Evolutionary conservation across 1,140 invertebrate genomes (phyloP).

Genomic region (Homarus americanus): DNA sequence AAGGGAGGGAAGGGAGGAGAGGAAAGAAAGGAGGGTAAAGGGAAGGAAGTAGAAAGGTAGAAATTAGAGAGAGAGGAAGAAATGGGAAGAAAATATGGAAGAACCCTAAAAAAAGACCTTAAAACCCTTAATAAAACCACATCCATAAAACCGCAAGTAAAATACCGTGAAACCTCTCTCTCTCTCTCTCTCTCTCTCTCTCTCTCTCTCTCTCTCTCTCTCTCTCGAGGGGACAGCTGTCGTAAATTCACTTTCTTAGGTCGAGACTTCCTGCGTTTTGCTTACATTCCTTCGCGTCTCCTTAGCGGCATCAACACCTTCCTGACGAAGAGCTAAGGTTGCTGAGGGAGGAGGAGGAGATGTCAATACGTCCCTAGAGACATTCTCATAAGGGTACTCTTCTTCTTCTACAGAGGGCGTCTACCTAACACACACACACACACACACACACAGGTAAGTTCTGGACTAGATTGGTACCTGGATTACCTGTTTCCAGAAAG

Average conservation of each 20-base stretch:
- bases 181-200: not conserved
- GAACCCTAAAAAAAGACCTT: not conserved
- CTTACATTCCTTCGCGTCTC: not conserved
- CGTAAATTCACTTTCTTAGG: slow-evolving; percentile 10
- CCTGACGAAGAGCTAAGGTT: no score
- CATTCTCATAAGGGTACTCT: no score
- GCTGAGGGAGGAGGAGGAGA: no score
- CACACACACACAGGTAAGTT: no score
- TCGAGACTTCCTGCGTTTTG: not conserved
- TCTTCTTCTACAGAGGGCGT: no score
- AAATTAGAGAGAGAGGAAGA: not conserved
- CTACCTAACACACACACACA: no score
- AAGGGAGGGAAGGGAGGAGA: not conserved
- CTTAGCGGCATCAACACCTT: not conserved
- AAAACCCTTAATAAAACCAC: no score
- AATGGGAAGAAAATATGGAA: not conserved
- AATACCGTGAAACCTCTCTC: not conserved
- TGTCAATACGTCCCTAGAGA: no score
- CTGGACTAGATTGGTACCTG: no score
- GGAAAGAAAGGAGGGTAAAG: not conserved
- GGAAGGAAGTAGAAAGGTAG: not conserved
- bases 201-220: slow-evolving; percentile 12
- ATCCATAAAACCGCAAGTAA: not conserved
- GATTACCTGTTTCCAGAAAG: no score
- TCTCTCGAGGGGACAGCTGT: not conserved